These are phyloP conservation scores for Nesidiocoris tenuis DNA, from an alignment of 2,888 invertebrate species.

Conservation along the genomic window DNA sequence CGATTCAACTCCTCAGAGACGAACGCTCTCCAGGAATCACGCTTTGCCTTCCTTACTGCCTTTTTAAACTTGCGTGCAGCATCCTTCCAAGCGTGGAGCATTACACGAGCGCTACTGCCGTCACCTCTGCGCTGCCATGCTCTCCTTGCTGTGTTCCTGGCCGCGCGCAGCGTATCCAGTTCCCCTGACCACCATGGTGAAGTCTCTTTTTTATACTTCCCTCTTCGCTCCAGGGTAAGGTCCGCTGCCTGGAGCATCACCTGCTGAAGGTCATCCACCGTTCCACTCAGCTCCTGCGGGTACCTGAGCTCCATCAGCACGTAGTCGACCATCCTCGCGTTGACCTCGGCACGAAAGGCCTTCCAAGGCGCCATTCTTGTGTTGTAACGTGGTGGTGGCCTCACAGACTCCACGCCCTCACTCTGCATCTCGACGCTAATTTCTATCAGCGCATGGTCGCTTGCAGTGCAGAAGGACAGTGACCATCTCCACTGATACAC, in stretches of 20 bases:
- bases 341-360: not conserved
- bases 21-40: slow-evolving; percentile 7
- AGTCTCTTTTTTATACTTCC: not conserved
- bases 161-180: not conserved
- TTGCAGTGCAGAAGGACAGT: too few species aligned
- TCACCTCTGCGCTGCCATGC: not conserved
- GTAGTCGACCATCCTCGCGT: not conserved
- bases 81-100: not conserved
- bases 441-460: too few species aligned
- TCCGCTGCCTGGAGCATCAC: not conserved
- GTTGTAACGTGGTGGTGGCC: too few species aligned
- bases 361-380: not conserved
- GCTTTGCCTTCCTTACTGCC: not conserved
- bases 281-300: not conserved
- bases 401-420: too few species aligned
- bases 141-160: not conserved
- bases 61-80: not conserved
- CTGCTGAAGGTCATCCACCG: not conserved
- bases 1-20: not conserved
- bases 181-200: not conserved
- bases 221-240: not conserved
- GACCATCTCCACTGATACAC: too few species aligned
- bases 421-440: too few species aligned
- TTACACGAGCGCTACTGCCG: too few species aligned
- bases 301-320: not conserved